Base-by-base conservation (phyloP, 92 coral and sea anemone species). In the Blastomussa wellsi region DNA sequence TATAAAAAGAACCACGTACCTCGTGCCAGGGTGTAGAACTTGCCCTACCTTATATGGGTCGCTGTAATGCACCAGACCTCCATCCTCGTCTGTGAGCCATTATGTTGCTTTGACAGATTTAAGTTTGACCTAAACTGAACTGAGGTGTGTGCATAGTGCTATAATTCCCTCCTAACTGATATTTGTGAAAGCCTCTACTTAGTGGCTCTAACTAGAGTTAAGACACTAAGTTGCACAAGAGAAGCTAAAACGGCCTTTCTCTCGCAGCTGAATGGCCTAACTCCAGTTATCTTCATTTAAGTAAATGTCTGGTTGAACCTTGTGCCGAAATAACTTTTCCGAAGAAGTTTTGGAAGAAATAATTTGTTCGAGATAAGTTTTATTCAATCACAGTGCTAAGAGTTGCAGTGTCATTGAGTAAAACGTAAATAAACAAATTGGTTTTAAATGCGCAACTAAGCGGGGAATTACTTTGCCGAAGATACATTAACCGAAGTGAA, bases 291-390 rank as follows among this genome's bases (percentile, higher is more conserved):
- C 19, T 74, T 32, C 37, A 36, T 77, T 77, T 13, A 22, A 48
- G 17, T 5, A 3, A 0, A 11, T 57, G 71, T 78, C 82, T 78
- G 82, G 72, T 33, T 78, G 82, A 78, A 78, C 82, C 82, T 59
- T 78, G 12, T 15, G 44, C 74, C 74, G n/a, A 70, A 70, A 70
- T 70, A n/a, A 28, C 17, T 70, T 70, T 62, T n/a, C 31, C 13
- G 33, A 65, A 28, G n/a, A 4, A 62, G 7, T 67, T 67, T 29
- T 67, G n/a, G 19, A 69, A 24, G 1, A 5, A 13, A 69, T 20
- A 69, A 33, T 35, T 69, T 69, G 44, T 42, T 37, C 26, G 42
- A 70, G 37, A 70, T 14, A 57, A n/a, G n/a, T 65, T 60, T 55
- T 37, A 55, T 53, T 62, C 28, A 20, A 59, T 70, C 44, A 39